Conservation (phyloP, 2,113 vertebrate species). For the Larimichthys crocea region DNA sequence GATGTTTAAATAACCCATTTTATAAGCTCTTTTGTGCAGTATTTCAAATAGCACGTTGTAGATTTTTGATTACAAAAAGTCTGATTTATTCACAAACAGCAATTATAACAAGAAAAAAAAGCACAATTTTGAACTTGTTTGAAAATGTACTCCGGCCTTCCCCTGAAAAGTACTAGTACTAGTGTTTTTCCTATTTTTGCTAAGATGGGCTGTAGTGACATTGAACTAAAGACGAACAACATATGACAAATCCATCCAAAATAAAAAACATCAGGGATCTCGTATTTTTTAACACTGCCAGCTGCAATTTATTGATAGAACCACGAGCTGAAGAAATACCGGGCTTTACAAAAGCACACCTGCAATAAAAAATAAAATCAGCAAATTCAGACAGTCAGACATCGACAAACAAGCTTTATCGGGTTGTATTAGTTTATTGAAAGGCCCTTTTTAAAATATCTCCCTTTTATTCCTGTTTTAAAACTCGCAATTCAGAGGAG, state of each 20-base stretch:
- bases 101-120: background rate
- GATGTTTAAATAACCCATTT: slow-evolving; percentile 17
- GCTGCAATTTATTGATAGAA: slow-evolving; percentile 34
- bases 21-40: slow-evolving; percentile 10
- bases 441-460: background rate
- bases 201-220: background rate
- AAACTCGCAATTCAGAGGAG: slow-evolving; percentile 1
- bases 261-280: background rate
- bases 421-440: background rate
- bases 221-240: background rate
- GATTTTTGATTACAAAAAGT: too few species aligned
- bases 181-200: background rate
- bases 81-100: background rate
- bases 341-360: slow-evolving; percentile 24
- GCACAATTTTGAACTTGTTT: background rate
- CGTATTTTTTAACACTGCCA: background rate
- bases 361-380: slow-evolving; percentile 25
- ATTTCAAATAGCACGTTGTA: slow-evolving; percentile 16
- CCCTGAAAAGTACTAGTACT: background rate
- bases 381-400: slow-evolving; percentile 9
- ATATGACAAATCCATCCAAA: background rate
- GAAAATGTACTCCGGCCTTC: slow-evolving; percentile 8
- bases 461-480: background rate
- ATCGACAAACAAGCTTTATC: background rate
- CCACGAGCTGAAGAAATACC: background rate